Base-by-base conservation (phyloP, 1,140 invertebrate species). In the Aradophagus sp. region DNA sequence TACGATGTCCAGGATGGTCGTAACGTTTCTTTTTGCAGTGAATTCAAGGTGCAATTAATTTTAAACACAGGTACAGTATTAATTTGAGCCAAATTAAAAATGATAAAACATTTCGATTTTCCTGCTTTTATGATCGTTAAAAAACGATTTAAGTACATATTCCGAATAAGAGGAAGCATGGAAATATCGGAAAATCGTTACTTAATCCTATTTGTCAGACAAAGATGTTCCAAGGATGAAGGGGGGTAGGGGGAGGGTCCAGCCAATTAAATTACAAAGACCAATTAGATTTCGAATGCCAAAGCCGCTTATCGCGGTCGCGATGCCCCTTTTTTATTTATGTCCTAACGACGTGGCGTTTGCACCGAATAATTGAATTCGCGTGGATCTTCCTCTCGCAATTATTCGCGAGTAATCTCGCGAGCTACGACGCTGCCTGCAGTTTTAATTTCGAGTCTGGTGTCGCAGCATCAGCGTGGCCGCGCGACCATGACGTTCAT, bases 351-450 rank as follows among this genome's bases (percentile, higher is more conserved):
- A 67, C 63, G 70, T 59, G 53, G 52, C 38, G 68, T 48, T 68
- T 59, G 59, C 65, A 68, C 59, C 39, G 52, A 59, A 29, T 63
- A 73, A 73, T 63, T 63, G 52, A 67, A 73, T 73, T 67, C 63
- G 39, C 62, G 63, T 73, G 56, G 62, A 67, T 67, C 62, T 59
- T 73, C 42, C 47, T 53, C 34, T 58, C 35, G 63, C 53, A 68
- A 68, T 68, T 65, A 68, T 68, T 68, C 63, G 63, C 63, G 32
- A 63, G 59, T 65, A 67, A 67, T 63, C 58, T 59, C 47, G 52
- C 36, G 38, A 73, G 59, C 66, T 55, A 72, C 55, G 62, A 66
- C 27, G 55, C 53, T 42, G 68, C 35, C 44, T 41, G 48, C 55
- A 61, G 61, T 66, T 72, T 66, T 72, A 66, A 71, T 65, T 61